These are phyloP conservation scores for Varecia variegata DNA, from an alignment of 2,797 vertebrate genomes.

Conservation along the genomic window DNA sequence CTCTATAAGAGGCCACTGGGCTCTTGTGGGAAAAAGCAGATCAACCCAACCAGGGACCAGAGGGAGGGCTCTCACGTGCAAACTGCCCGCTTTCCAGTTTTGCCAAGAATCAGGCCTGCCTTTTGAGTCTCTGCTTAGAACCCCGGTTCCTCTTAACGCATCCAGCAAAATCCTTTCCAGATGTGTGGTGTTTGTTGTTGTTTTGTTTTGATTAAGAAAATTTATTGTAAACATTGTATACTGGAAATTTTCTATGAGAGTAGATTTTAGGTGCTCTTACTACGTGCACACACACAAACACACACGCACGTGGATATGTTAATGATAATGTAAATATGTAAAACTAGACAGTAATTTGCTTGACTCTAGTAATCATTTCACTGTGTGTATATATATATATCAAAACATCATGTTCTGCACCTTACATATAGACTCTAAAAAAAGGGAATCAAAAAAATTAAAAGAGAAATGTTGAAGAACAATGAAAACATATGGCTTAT, in stretches of 20 bases:
- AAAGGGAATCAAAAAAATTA: not conserved
- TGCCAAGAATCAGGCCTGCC: not conserved
- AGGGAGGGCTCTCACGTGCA: not conserved
- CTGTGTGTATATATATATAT: not conserved
- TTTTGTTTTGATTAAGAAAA: not conserved
- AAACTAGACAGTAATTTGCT: not conserved
- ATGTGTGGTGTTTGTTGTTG: not conserved
- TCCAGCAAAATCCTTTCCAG: not conserved
- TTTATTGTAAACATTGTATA: not conserved
- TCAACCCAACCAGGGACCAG: not conserved
- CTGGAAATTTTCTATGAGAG: not conserved
- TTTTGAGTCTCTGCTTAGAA: not conserved
- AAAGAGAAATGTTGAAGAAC: not conserved
- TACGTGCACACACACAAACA: not conserved
- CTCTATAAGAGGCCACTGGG: rapidly evolving
- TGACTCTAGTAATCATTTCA: not conserved
- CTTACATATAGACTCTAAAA: not conserved
- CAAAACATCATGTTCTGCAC: not conserved
- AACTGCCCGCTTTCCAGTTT: not conserved
- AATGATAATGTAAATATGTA: not conserved
- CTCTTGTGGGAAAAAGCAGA: not conserved
- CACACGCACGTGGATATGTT: not conserved
- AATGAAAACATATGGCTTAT: not conserved
- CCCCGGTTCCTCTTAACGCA: not conserved
- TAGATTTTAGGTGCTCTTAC: not conserved